These are phyloP conservation scores for Pogoniulus pusillus DNA, from an alignment of 2,797 vertebrate species.

Conservation along the genomic window DNA sequence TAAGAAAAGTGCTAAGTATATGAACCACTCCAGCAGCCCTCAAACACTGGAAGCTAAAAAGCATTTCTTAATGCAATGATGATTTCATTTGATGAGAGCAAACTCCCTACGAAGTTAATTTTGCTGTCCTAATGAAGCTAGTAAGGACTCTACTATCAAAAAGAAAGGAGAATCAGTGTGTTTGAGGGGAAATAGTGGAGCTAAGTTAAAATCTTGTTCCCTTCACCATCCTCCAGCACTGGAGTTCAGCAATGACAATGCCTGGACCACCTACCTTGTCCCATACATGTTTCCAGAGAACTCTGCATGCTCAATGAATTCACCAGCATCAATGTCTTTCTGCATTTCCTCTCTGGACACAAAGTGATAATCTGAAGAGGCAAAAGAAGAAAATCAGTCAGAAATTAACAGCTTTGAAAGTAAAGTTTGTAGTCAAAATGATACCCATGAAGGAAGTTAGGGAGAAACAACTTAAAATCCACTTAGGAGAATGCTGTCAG, in stretches of 20 bases:
- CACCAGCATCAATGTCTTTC: constrained; percentile 80
- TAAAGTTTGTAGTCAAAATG: not conserved
- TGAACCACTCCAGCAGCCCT: not conserved
- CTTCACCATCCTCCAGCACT: not conserved
- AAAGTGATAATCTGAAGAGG: constrained; percentile 90
- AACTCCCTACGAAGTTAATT: not conserved
- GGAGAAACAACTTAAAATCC: not conserved
- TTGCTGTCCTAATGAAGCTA: not conserved
- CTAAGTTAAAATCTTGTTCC: not conserved
- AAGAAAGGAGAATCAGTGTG: not conserved
- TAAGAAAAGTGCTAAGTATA: not conserved
- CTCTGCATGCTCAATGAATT: constrained; percentile 91
- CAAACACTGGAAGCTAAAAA: not conserved
- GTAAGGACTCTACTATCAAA: not conserved
- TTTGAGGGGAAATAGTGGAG: rapidly evolving
- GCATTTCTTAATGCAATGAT: rapidly evolving
- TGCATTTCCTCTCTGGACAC: constrained; percentile 91
- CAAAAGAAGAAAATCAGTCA: rapidly evolving
- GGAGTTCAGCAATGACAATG: rapidly evolving
- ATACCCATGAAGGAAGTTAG: rapidly evolving
- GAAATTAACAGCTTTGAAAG: not conserved
- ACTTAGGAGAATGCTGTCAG: not conserved
- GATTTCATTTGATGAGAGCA: not conserved
- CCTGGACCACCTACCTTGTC: constrained; percentile 82
- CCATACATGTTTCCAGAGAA: constrained; percentile 97